Evolutionary conservation across 1,140 invertebrate genomes (phyloP), one percentile per base, ranked within the genome.

Genomic region (Carposina sasakii): DNA sequence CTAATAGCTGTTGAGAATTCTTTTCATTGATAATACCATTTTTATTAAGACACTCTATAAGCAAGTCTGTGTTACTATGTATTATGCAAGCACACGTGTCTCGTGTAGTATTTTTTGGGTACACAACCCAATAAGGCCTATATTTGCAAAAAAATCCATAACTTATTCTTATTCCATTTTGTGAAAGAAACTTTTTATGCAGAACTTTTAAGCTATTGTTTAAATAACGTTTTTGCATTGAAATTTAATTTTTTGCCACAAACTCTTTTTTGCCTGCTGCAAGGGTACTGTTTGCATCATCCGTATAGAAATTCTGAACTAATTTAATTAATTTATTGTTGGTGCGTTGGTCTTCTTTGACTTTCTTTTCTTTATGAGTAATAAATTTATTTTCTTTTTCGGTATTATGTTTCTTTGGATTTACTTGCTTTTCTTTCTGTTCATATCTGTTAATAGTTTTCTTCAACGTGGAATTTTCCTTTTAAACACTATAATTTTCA

Each of bases 11-110:
- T 5, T 23, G 30, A 21, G 33, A 44, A 54, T 39, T 54, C 31
- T 34, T 49, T 34, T 39, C 22, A n/a, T 30, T 1, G 8, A 44
- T 17, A 16, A 44, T 44, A 3, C 10, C 12, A 17, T 6, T 13
- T 23, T 50, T 50, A 13, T 47, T 5, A 9, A 55, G 22, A 43
- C 15, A 16, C 26, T 30, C 17, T 47, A 55, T 39, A 20, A 49
- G 13, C 20, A 55, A 41, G 26, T 60, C 42, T n/a, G 55, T 41
- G 52, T 60, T 60, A 2, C 9, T 43, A 23, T 60, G 57, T 5
- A 26, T 24, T 34, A 28, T 17, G 49, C 57, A 60, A 9, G 10
- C 9, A 45, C 52, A 60, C 12, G 57, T 55, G 6, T 60, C 41
- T 20, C 57, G 21, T n/a, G 13, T n/a, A 23, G 24, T n/a, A n/a